phyloP scores from a whole-genome alignment of 2,888 invertebrate species.

The Cerastis leucographa region DNA sequence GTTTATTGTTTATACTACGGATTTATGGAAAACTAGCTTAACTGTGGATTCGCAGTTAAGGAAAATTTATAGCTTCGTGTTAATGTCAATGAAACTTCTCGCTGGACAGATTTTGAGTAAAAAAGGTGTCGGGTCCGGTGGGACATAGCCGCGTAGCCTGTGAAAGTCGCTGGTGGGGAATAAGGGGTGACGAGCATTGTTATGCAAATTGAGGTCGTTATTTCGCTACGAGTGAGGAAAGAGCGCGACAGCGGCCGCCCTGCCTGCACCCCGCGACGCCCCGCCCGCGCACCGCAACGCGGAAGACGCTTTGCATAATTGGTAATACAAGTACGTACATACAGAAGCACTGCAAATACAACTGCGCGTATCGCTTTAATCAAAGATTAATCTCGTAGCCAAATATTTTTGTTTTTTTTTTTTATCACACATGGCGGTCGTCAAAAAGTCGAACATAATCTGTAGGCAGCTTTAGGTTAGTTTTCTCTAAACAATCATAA shows the following conservation, averaged over 20 bases:
- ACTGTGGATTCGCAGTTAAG: slow-evolving; percentile 42
- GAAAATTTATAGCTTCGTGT: slow-evolving; percentile 55
- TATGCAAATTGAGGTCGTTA: slow-evolving; percentile 91
- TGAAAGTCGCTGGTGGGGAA: slow-evolving; percentile 88
- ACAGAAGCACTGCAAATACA: slow-evolving; percentile 73
- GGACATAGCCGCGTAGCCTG: slow-evolving; percentile 84
- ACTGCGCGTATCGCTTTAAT: slow-evolving; percentile 56
- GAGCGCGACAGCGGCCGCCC: slow-evolving; percentile 87
- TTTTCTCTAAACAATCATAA: background rate
- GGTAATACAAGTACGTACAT: slow-evolving; percentile 86
- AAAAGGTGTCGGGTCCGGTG: slow-evolving; percentile 86
- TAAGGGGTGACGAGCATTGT: slow-evolving; percentile 90
- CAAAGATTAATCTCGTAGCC: slow-evolving; percentile 43
- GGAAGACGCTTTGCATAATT: slow-evolving; percentile 90
- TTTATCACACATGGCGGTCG: background rate
- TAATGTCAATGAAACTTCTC: slow-evolving; percentile 65
- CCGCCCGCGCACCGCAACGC: slow-evolving; percentile 83
- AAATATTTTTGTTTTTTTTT: slow-evolving; percentile 1
- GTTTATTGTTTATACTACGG: slow-evolving; percentile 58
- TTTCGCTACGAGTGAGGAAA: slow-evolving; percentile 90
- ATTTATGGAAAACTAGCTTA: slow-evolving; percentile 57
- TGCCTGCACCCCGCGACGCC: slow-evolving; percentile 68
- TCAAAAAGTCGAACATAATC: background rate
- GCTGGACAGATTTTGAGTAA: slow-evolving; percentile 81
- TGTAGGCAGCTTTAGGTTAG: background rate